Conservation (phyloP, 2,113 vertebrate genomes). For the Seriola rivoliana region DNA sequence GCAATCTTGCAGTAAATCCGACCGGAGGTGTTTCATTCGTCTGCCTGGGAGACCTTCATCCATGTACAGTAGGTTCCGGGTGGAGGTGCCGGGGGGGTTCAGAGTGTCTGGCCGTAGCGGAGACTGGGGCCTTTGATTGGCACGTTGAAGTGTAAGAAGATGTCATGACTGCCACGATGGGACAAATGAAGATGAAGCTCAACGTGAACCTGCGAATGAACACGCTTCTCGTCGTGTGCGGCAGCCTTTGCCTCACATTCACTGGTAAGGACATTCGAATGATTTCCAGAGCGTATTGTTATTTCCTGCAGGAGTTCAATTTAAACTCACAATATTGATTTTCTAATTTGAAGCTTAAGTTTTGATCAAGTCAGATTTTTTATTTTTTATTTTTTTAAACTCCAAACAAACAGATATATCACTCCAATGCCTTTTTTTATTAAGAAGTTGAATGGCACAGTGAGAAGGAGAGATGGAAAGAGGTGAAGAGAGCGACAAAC, state of each 20-base stretch:
- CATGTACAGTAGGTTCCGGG: constrained; percentile 8
- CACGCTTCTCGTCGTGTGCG: constrained; percentile 60
- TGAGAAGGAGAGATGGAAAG: background rate
- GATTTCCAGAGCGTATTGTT: background rate
- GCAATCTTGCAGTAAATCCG: background rate
- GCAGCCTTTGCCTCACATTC: constrained; percentile 64
- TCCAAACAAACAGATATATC: background rate
- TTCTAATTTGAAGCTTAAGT: background rate
- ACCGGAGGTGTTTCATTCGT: constrained; percentile 11
- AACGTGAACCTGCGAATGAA: constrained; percentile 55
- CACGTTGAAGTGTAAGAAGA: constrained; percentile 32
- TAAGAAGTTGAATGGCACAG: background rate
- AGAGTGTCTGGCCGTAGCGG: background rate
- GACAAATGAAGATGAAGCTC: constrained; percentile 43
- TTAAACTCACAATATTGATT: background rate
- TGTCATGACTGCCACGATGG: constrained; percentile 37
- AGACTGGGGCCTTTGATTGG: constrained; percentile 19
- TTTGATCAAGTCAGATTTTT: background rate
- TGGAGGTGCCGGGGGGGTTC: background rate
- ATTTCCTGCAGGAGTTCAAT: background rate
- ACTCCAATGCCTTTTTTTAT: background rate
- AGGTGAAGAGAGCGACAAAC: background rate
- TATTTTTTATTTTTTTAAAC: background rate
- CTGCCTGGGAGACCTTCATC: background rate
- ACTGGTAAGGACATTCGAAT: constrained; percentile 72